These are phyloP conservation scores for Cassiopea andromeda DNA, from an alignment of 30 jellyfish, hydroid and myxozoan species.

Conservation along the genomic window DNA sequence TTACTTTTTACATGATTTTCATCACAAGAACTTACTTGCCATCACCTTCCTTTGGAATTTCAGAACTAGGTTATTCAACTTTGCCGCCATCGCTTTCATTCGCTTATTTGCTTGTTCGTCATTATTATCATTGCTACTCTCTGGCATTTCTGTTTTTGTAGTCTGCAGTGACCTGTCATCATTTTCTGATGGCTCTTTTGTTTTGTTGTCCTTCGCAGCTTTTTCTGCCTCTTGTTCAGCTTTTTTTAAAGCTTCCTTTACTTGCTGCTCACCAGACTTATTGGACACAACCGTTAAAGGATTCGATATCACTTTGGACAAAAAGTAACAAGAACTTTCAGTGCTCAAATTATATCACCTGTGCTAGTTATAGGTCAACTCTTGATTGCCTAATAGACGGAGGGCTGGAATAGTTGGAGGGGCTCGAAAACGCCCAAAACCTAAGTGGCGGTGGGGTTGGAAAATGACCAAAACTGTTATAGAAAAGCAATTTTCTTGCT, in stretches of 20 bases:
- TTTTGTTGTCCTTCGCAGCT: constrained; percentile 81
- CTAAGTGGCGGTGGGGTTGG: too few relatives aligned
- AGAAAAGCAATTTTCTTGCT: too few relatives aligned
- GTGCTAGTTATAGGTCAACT: too few relatives aligned
- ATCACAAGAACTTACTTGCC: constrained; percentile 72
- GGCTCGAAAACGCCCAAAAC: too few relatives aligned
- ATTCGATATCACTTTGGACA: constrained; percentile 48
- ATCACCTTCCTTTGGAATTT: constrained; percentile 86
- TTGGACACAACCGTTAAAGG: constrained; percentile 97
- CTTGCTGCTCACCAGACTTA: constrained; percentile 98
- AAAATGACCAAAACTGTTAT: too few relatives aligned
- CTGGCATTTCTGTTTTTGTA: constrained; percentile 37
- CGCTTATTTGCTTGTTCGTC: constrained; percentile 90
- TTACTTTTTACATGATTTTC: too few relatives aligned
- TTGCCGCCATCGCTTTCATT: constrained; percentile 96
- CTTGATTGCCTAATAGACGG: too few relatives aligned
- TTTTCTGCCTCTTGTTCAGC: constrained; percentile 97
- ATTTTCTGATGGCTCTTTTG: constrained; percentile 24
- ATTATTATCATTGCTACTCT: constrained; percentile 46
- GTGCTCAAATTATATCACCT: background rate
- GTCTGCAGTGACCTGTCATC: background rate
- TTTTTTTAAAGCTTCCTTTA: constrained; percentile 90
- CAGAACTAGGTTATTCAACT: constrained; percentile 80
- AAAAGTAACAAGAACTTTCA: background rate
- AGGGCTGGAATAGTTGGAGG: too few relatives aligned